Evolutionary conservation across 2,797 vertebrate genomes (phyloP).

Genomic region (Myiotriccus ornatus): DNA sequence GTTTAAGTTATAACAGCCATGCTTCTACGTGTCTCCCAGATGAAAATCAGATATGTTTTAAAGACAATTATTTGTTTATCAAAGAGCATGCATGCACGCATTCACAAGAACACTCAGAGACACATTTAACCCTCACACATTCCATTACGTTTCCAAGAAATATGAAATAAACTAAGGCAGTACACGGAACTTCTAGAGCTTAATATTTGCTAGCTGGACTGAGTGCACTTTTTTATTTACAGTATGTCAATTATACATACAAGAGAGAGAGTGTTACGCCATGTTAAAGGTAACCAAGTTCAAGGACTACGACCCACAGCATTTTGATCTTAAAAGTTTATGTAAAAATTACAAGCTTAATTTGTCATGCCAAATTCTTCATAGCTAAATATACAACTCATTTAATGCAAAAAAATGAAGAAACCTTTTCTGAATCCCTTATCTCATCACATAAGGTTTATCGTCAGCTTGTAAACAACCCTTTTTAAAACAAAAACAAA

Average conservation of each 20-base stretch:
- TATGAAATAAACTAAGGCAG: not conserved
- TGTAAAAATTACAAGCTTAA: not conserved
- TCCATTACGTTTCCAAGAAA: not conserved
- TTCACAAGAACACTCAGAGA: not conserved
- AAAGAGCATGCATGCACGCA: not conserved
- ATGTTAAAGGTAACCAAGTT: not conserved
- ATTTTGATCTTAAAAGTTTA: not conserved
- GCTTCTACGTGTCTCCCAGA: not conserved
- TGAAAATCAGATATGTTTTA: not conserved
- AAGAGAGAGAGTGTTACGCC: not conserved
- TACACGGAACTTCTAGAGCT: not conserved
- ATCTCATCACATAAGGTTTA: not conserved
- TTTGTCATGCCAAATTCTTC: not conserved
- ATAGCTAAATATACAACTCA: not conserved
- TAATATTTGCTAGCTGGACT: not conserved
- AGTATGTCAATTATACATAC: not conserved
- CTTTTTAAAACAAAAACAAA: not conserved
- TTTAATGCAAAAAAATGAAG: not conserved
- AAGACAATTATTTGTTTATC: not conserved
- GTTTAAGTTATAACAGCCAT: not conserved
- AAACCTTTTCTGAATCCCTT: not conserved
- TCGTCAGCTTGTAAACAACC: not conserved
- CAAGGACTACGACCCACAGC: not conserved
- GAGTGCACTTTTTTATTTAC: not conserved
- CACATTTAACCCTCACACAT: not conserved